Evolutionary conservation across 30 jellyfish, hydroid and myxozoan genomes (phyloP), one percentile per base, ranked within the genome.

Genomic region (Aurelia sp.): DNA sequence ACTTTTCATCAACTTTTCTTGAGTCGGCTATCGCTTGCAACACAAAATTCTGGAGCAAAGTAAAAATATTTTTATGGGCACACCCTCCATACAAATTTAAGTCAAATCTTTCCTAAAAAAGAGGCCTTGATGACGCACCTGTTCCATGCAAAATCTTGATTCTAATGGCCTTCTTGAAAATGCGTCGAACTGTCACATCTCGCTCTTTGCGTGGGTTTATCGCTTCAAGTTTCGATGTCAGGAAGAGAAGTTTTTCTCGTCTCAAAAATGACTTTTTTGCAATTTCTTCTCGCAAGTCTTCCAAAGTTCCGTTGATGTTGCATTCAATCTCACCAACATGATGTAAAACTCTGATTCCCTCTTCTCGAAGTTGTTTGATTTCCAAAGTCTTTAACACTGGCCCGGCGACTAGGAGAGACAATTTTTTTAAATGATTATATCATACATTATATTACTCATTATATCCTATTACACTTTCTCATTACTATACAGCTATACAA

Each of bases 191-290:
- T 13, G 33, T 67, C 4, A 82, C 84, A 40, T 65, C 75, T 2
- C 30, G 59, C 57, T 89, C 97, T 61, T 77, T 89, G 66, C 77
- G 62, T 6, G 97, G 97, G 67, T 89, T 78, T 51, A 89, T 66
- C 15, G 74, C 59, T 62, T 89, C 87, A 30, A 89, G 69, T 21
- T 89, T 69, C 10, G 86, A 69, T 11, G 93, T 89, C 73, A 89
- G 74, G 87, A 89, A 89, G 11, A 89, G 62, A 52, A 89, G 31
- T 55, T 76, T 65, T 59, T 82, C 79, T 53, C 78, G 82, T 35
- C 76, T 83, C 37, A 81, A 44, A 67, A 81, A 72, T 18, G 85
- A 62, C 66, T 73, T 66, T 19, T 40, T 79, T 20, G 75, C 72
- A 17, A 76, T 75, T 16, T 73, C 81, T 0, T 23, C 68, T 27